Conservation (phyloP, 2,113 vertebrate species). For the Pogonocichla stellata region DNA sequence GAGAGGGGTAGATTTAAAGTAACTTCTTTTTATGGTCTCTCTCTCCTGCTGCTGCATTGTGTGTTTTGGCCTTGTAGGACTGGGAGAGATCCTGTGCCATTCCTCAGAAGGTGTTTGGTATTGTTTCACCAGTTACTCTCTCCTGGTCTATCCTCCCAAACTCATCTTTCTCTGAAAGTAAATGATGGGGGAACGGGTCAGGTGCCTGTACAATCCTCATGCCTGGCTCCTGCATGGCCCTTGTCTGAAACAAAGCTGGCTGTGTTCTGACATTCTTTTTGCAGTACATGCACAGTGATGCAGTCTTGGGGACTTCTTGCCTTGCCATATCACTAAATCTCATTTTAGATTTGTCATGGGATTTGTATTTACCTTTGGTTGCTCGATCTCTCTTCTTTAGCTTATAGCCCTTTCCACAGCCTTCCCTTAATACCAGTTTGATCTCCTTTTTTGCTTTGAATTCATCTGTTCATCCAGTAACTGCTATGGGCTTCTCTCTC, state of each 20-base stretch:
- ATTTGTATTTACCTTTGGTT: background rate
- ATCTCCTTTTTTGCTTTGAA: conserved; percentile 28
- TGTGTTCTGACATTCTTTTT: background rate
- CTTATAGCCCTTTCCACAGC: background rate
- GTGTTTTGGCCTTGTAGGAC: background rate
- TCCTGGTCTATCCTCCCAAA: background rate
- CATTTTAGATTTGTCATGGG: background rate
- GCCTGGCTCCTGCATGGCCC: background rate
- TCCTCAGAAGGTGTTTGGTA: background rate
- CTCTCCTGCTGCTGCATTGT: background rate
- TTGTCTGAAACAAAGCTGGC: background rate
- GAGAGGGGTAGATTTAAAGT: background rate
- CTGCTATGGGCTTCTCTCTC: background rate
- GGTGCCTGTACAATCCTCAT: background rate
- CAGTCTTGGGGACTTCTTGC: background rate
- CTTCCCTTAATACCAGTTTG: background rate
- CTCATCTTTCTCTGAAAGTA: background rate
- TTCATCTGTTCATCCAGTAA: conserved; percentile 1
- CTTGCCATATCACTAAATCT: background rate
- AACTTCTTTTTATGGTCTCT: background rate
- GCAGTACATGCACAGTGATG: background rate
- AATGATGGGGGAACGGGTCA: background rate
- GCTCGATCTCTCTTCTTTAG: background rate
- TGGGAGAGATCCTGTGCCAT: background rate
- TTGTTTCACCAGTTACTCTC: background rate